Evolutionary conservation across 2,113 vertebrate species (phyloP).

Genomic region (Boulengeromyrus knoepffleri): DNA sequence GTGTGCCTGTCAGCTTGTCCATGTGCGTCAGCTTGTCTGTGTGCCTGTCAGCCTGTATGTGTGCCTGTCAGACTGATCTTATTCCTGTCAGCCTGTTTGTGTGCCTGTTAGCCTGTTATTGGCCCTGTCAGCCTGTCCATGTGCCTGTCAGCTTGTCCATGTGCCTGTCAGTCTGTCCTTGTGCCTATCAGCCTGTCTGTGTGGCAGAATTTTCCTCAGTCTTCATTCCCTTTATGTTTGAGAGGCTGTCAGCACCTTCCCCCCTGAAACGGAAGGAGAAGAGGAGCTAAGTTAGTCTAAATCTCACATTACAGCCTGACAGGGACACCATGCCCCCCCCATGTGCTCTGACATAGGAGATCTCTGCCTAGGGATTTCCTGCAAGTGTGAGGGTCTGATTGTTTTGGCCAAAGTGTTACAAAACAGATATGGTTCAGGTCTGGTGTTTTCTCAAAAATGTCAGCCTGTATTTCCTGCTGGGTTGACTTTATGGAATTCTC

Average conservation of each 20-base stretch:
- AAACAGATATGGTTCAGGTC: background rate
- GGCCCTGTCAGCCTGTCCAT: background rate
- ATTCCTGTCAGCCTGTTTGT: too few species aligned
- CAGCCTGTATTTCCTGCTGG: background rate
- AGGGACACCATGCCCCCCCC: background rate
- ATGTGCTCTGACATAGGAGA: background rate
- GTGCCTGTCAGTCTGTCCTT: slow-evolving; percentile 8
- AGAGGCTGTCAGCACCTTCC: slow-evolving; percentile 52
- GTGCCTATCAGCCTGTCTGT: background rate
- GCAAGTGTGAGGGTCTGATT: background rate
- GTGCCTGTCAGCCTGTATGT: background rate
- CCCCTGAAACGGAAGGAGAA: slow-evolving; percentile 72
- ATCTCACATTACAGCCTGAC: slow-evolving; percentile 4
- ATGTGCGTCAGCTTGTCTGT: background rate
- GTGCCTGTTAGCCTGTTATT: background rate
- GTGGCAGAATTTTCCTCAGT: slow-evolving; percentile 28
- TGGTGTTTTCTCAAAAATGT: background rate
- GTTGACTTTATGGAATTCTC: background rate
- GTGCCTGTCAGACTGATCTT: background rate
- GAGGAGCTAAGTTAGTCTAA: slow-evolving; percentile 55
- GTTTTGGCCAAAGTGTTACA: background rate
- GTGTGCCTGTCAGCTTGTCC: too few species aligned
- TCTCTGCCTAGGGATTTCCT: background rate
- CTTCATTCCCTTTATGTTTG: slow-evolving; percentile 61
- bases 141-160: background rate